Conservation (phyloP, 2,113 vertebrate species). For the Dasyprocta punctata region DNA sequence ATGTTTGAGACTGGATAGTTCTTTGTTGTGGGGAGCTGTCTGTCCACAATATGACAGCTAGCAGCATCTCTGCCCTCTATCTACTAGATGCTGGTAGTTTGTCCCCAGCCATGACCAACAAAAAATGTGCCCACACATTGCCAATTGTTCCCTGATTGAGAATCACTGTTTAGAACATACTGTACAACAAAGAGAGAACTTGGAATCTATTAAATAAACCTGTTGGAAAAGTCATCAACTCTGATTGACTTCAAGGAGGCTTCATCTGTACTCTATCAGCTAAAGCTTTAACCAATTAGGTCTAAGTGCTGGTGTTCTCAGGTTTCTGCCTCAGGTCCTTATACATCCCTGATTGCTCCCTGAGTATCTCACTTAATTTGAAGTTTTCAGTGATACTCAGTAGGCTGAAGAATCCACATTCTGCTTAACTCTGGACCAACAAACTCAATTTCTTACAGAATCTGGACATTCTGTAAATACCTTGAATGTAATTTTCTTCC, state of each 20-base stretch:
- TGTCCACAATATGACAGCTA: background rate
- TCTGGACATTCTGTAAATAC: background rate
- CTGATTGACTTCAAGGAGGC: background rate
- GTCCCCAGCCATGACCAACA: background rate
- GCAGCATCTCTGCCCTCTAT: background rate
- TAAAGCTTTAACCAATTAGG: background rate
- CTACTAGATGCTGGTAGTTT: background rate
- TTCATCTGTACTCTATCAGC: background rate
- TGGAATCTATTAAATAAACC: background rate
- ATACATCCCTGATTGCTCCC: background rate
- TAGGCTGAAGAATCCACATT: background rate
- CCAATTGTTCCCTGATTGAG: background rate
- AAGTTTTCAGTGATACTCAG: background rate
- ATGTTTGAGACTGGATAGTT: background rate
- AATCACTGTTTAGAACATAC: background rate
- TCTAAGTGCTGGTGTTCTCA: background rate
- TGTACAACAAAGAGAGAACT: background rate
- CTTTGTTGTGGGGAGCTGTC: background rate
- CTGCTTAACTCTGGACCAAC: background rate
- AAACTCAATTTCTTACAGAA: background rate
- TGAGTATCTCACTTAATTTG: background rate
- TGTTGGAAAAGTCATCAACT: background rate
- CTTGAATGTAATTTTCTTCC: background rate
- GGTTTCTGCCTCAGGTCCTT: background rate
- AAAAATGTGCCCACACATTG: background rate